Percentiles rank a stretch among this genome's conserved stretches.
phyloP scores from a whole-genome alignment of 2,888 invertebrate genomes.

The Uloborus plumipes region DNA sequence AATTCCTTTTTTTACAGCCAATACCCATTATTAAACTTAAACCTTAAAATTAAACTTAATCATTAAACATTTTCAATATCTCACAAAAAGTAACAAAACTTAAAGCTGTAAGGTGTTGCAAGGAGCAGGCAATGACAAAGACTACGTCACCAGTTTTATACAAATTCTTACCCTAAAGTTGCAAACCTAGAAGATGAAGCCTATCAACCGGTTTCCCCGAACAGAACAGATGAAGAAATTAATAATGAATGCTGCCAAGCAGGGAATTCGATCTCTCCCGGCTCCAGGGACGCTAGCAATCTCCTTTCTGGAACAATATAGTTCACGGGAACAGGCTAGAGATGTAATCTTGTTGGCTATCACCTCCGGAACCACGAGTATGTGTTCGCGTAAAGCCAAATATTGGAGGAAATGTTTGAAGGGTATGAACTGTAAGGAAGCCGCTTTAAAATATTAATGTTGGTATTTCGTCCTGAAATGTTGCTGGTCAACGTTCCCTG shows the following conservation, averaged over 20 bases:
- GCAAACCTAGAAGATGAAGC: slow-evolving; percentile 18
- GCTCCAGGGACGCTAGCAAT: slow-evolving; percentile 32
- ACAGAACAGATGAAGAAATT: slow-evolving; percentile 61
- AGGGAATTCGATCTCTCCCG: slow-evolving; percentile 50
- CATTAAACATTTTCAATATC: too few relatives aligned
- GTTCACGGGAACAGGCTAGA: slow-evolving; percentile 26
- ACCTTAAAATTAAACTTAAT: too few relatives aligned
- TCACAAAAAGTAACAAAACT: too few relatives aligned
- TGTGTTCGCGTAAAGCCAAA: slow-evolving; percentile 13
- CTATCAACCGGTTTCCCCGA: slow-evolving; percentile 38
- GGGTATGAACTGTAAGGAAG: slow-evolving; percentile 26
- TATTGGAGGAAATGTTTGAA: slow-evolving; percentile 6
- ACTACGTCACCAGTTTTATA: too few relatives aligned
- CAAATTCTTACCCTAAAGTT: too few relatives aligned
- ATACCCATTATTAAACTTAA: too few relatives aligned
- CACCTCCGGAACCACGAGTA: slow-evolving; percentile 39
- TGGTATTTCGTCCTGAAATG: slow-evolving; percentile 21
- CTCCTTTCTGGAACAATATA: slow-evolving; percentile 35
- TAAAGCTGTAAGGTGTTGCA: too few relatives aligned
- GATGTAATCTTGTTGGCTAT: slow-evolving; percentile 50
- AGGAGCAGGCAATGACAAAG: too few relatives aligned
- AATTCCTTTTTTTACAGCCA: too few relatives aligned
- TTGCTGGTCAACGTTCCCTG: not conserved
- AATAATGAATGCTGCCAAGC: slow-evolving; percentile 48
- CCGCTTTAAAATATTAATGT: slow-evolving; percentile 34